A percentile compares a stretch with the other conserved stretches of the same genome.
Conservation (phyloP, 2,797 vertebrate species). For the Crenichthys baileyi region DNA sequence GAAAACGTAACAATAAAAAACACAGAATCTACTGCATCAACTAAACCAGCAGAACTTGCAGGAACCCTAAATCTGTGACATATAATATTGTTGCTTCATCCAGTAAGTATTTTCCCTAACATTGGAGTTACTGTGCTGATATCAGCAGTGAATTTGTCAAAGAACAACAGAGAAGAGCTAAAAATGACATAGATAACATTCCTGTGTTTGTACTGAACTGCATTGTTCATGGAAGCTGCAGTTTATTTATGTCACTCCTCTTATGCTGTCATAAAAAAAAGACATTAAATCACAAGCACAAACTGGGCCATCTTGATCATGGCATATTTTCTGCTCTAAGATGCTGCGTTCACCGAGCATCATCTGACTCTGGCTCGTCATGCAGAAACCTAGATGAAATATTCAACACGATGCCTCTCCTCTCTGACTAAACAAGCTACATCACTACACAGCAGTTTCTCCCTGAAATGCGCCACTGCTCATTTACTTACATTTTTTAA, state of each 20-base stretch:
- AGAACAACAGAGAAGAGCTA: background rate
- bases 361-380: slow-evolving; percentile 52
- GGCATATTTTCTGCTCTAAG: slow-evolving; percentile 48
- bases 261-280: slow-evolving; percentile 25
- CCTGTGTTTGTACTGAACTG: background rate
- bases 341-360: slow-evolving; percentile 33
- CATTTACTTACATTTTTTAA: background rate
- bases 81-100: background rate
- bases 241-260: slow-evolving; percentile 17
- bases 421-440: slow-evolving; percentile 58
- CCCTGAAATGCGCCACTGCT: background rate
- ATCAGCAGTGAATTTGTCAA: background rate
- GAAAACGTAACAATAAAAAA: slow-evolving; percentile 5
- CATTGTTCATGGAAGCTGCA: background rate
- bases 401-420: slow-evolving; percentile 65
- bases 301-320: slow-evolving; percentile 45
- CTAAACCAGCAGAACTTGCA: background rate
- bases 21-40: background rate
- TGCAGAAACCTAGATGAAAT: slow-evolving; percentile 67
- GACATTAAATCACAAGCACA: slow-evolving; percentile 11
- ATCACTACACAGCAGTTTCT: slow-evolving; percentile 40
- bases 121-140: background rate
- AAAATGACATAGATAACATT: slow-evolving; percentile 5
- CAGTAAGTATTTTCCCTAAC: background rate
- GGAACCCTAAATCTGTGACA: background rate